Evolutionary conservation across 2,888 invertebrate genomes (phyloP), one percentile per base, ranked within the genome.

Genomic region (Diarsia mendica): DNA sequence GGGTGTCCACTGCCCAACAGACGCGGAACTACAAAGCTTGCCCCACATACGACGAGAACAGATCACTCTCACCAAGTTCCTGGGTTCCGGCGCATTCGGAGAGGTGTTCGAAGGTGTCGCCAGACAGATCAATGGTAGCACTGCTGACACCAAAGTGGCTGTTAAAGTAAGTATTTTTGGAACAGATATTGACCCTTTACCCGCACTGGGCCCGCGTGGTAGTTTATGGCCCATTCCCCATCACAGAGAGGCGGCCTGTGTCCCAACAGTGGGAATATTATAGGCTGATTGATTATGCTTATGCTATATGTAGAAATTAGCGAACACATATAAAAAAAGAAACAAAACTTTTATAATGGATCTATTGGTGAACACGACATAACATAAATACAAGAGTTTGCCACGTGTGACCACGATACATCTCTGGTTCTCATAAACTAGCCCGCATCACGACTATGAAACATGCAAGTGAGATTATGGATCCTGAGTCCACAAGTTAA

Each of bases 41-140:
- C 99, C 99, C 0, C 98, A 98, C 92, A 98, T 99, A 77, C 97
- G 97, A 55, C 97, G 98, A 79, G 98, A 98, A 83, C 98, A 99
- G 91, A 98, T 99, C 75, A 98, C 98, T 0, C 95, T 99, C 48
- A 98, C 98, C 20, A 98, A 98, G 90, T 99, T 99, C 92, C 96
- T 99, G 71, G 99, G 99, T 0, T 98, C 98, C 77, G 99, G 99
- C 0, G 99, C 99, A 0, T 99, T 99, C 91, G 99, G 99, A 0
- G 99, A 99, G 94, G 99, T 99, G 1, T 99, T 98, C 92, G 99
- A 99, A 95, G 99, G 99, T 0, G 97, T 98, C 79, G 98, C 99
- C 0, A 97, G 97, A 84, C 97, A 98, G 85, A 95, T 98, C 63
- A 97, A 97, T 70, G 97, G 97, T 10, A 96, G 95, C 53, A 96